These are phyloP conservation scores for Globodera rostochiensis DNA, from an alignment of 1,140 invertebrate species.

Conservation along the genomic window DNA sequence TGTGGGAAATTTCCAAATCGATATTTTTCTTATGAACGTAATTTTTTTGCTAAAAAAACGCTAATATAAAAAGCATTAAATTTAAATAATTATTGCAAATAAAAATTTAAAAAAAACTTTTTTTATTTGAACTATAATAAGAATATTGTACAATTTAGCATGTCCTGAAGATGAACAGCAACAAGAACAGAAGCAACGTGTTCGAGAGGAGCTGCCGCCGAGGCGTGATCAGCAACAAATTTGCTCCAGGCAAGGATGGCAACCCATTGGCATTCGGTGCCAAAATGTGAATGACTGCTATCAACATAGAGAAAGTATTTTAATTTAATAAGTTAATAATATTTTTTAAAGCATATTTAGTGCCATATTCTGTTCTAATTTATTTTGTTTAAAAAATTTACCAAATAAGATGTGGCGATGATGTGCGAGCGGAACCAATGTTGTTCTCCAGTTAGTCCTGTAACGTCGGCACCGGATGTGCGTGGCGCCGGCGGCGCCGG, in stretches of 20 bases:
- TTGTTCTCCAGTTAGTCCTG: not conserved
- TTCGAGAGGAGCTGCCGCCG: not conserved
- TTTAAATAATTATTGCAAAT: not conserved
- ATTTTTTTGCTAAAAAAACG: not conserved
- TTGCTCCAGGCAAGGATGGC: not conserved
- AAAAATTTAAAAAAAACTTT: no score
- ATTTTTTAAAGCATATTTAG: not conserved
- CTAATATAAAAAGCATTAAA: no score
- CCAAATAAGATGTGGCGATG: not conserved
- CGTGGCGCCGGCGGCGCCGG: no score
- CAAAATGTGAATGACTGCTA: conserved; percentile 1
- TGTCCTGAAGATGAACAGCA: conserved; percentile 6
- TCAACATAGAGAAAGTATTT: not conserved
- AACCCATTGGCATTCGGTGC: not conserved
- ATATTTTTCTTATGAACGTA: conserved; percentile 16
- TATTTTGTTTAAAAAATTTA: no score
- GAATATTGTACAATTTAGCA: not conserved
- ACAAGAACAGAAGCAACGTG: not conserved
- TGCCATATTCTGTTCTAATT: no score
- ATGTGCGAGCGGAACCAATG: not conserved
- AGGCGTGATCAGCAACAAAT: not conserved
- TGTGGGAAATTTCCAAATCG: conserved; percentile 8
- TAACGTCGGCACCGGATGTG: no score
- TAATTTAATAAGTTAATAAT: not conserved
- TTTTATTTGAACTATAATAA: not conserved